phyloP scores from a whole-genome alignment of 2,797 vertebrate species.

The Lagorchestes hirsutus region DNA sequence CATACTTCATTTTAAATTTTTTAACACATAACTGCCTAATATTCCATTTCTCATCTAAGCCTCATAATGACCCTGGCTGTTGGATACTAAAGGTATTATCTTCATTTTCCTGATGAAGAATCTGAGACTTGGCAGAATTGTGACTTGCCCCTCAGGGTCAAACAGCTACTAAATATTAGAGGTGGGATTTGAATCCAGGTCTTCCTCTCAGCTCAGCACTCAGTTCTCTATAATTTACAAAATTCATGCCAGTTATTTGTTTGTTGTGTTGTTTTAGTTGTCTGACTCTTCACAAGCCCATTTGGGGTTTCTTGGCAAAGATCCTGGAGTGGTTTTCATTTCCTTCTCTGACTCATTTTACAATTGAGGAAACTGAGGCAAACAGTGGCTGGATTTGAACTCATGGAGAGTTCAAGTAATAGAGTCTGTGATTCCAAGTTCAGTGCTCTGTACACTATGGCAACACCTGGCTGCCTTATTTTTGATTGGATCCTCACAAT shows the following conservation, averaged over 20 bases:
- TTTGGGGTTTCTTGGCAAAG: background rate
- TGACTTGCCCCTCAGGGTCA: background rate
- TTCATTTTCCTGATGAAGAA: background rate
- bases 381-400: background rate
- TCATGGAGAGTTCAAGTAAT: background rate
- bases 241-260: background rate
- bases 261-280: background rate
- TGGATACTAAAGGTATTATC: background rate
- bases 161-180: background rate
- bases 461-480: background rate
- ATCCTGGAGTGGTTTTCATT: background rate
- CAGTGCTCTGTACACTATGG: background rate
- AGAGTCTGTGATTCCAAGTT: background rate
- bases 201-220: background rate
- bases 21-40: background rate
- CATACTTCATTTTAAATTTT: constrained; percentile 41
- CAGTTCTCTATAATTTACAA: background rate
- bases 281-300: background rate
- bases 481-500: background rate
- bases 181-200: background rate
- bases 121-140: background rate
- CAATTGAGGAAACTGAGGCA: background rate
- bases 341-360: background rate
- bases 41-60: background rate
- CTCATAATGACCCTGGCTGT: background rate